phyloP scores from a whole-genome alignment of 2,888 invertebrate genomes.

The Bhutanitis thaidina region DNA sequence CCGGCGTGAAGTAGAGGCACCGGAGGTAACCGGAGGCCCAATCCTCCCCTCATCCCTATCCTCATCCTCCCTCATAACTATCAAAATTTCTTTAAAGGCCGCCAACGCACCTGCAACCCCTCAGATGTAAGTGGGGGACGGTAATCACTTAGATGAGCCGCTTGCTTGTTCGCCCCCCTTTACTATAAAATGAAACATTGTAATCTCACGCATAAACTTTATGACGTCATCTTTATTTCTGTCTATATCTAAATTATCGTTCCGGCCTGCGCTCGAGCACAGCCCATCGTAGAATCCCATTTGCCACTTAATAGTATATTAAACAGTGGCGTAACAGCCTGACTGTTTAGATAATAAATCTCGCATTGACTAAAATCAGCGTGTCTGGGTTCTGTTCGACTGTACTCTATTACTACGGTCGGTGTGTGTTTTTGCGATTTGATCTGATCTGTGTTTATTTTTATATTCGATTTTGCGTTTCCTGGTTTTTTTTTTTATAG shows the following conservation, averaged over 20 bases:
- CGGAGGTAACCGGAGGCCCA: too few relatives aligned
- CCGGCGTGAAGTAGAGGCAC: too few relatives aligned
- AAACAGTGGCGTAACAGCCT: conserved; percentile 23
- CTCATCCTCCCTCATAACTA: too few relatives aligned
- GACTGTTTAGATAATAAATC: conserved; percentile 37
- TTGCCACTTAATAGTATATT: conserved; percentile 31
- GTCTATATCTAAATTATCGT: conserved; percentile 8
- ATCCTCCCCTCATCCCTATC: too few relatives aligned
- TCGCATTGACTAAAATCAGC: conserved; percentile 31
- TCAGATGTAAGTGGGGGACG: too few relatives aligned
- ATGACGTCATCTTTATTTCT: conserved; percentile 8
- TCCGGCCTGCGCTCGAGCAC: conserved; percentile 7
- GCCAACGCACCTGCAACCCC: too few relatives aligned
- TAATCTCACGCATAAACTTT: neutral
- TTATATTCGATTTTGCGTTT: conserved; percentile 14
- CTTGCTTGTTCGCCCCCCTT: too few relatives aligned
- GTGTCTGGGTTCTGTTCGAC: conserved; percentile 16
- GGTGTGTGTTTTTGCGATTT: conserved; percentile 22
- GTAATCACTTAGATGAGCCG: too few relatives aligned
- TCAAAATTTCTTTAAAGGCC: too few relatives aligned
- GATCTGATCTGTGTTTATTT: conserved; percentile 14
- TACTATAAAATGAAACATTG: too few relatives aligned
- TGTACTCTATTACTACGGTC: conserved; percentile 10
- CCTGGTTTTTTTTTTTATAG: too few relatives aligned
- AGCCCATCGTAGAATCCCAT: conserved; percentile 20